Percentiles rank a stretch among this genome's conserved stretches.
These are phyloP conservation scores for Atherinomorus stipes DNA, from an alignment of 2,113 vertebrate genomes.

Conservation along the genomic window DNA sequence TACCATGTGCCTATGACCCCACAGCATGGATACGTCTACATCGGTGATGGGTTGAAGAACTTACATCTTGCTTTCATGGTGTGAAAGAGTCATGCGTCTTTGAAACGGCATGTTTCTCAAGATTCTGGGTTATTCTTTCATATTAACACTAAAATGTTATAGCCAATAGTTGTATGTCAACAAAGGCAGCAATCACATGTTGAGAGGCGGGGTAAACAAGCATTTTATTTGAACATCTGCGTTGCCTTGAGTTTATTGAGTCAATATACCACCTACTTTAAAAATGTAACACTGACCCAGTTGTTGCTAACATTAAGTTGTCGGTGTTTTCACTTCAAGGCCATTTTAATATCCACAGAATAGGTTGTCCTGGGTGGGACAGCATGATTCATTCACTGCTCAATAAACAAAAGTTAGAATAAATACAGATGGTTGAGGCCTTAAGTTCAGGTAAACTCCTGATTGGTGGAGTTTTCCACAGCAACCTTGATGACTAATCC, in stretches of 20 bases:
- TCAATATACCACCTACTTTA: conserved; percentile 63
- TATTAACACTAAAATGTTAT: neutral
- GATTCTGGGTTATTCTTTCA: neutral
- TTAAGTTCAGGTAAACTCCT: conserved; percentile 21
- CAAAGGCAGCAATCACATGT: too few relatives aligned
- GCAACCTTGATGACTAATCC: neutral
- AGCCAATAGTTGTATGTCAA: conserved; percentile 12
- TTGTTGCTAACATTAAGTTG: conserved; percentile 38
- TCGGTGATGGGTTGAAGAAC: conserved; percentile 89
- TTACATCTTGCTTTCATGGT: conserved; percentile 93
- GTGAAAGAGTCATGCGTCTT: too few relatives aligned
- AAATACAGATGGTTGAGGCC: conserved; percentile 57
- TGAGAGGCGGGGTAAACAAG: conserved; percentile 45
- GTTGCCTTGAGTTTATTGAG: conserved; percentile 42
- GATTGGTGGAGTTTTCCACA: conserved; percentile 15
- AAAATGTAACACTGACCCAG: conserved; percentile 47
- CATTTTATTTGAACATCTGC: conserved; percentile 76
- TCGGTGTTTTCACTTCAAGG: conserved; percentile 42
- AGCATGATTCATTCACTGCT: conserved; percentile 41
- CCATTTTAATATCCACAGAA: conserved; percentile 25
- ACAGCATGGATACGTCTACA: conserved; percentile 89
- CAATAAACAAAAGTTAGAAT: conserved; percentile 62
- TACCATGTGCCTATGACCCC: conserved; percentile 88
- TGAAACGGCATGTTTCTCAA: neutral
- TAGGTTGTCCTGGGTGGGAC: conserved; percentile 41